Base-by-base conservation (phyloP, 2,888 invertebrate species). In the Oscheius sp. region DNA sequence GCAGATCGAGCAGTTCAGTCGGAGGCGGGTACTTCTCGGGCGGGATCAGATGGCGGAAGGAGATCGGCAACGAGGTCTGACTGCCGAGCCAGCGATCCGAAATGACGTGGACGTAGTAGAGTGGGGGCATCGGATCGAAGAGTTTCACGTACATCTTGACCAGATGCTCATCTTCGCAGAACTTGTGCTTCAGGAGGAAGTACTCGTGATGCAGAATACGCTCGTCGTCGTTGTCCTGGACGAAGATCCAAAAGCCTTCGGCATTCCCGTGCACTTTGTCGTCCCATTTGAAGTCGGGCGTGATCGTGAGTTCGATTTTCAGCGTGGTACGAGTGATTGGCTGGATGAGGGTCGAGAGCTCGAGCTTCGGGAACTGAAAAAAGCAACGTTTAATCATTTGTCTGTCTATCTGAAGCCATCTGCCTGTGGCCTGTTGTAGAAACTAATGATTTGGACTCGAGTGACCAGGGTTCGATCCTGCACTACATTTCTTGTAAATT, bases 251-350 rank as follows among this genome's bases (percentile, higher is more conserved):
- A 89, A 93, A 93, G 0, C 92, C 92, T 73, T 92, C 87, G 33
- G 87, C 82, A 63, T 81, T 92, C 42, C 93, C 93, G 86, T 93
- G 93, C 35, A 94, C 92, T 63, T 82, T 97, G 79, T 97, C 97
- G 85, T 99, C 98, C 99, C 99, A 99, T 88, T 97, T 95, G 90
- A 99, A 99, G 91, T 99, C 98, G 0, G 99, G 98, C 0, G 96
- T 96, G 76, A 99, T 95, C 0, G 97, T 97, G 21, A 99, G 91
- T 90, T 99, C 98, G 0, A 99, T 96, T 72, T 96, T 92, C 32
- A 99, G 91, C 0, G 97, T 98, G 21, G 91, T 92, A 74, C 92
- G 89, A 0, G 99, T 99, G 80, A 99, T 96, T 0, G 99, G 99
- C 90, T 98, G 97, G 84, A 99, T 96, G 89, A 98, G 96, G 0